Base-by-base conservation (phyloP, 2,113 vertebrate genomes). In the Nibea coibor region DNA sequence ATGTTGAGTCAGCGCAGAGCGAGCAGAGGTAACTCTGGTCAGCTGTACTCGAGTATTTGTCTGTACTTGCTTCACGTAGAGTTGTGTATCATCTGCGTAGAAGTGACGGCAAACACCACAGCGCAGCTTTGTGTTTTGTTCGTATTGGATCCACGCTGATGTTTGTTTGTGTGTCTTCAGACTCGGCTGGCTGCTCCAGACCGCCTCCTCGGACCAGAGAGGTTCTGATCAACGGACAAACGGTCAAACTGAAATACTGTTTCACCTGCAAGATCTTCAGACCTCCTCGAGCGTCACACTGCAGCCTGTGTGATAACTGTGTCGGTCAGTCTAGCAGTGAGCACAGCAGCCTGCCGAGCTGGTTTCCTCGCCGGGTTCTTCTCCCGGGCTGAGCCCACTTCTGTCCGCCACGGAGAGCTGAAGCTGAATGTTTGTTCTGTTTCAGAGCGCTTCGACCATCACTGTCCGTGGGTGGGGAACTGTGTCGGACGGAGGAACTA, bases 391-490 rank as follows among this genome's bases (percentile, higher is more conserved):
- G 31, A 35, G 31, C 31, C 31, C 31, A 6, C 6, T 35, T 35
- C 31, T 28, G 28, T 35, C 31, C 31, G 31, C 7, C 31, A 6
- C 5, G 6, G 31, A 35, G 31, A 35, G 31, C 31, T 35, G 31
- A 50, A 50, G 48, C 48, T 19, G 16, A 17, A 7, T 19, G 50
- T n/a, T 51, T 22, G 47, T 24, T 22, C 51, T 83, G 35, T 47
- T 19, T 80, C 96, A 99, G 98, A 99, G 94, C 97, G 97, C 80
- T 99, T 99, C 91, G 98, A 99, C 95, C 98, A 99, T 95, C 98
- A 99, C 95, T 99, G 98, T 96, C 98, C 98, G 89, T 99, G 98
- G 98, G 98, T 99, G 94, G 98, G 98, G 91, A 99, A 99, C 97
- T 99, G 98, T 93, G 98, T 99, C 92, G 98, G 98, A 92, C 97